phyloP scores from a whole-genome alignment of 2,113 vertebrate species.

The Carassius gibelio region DNA sequence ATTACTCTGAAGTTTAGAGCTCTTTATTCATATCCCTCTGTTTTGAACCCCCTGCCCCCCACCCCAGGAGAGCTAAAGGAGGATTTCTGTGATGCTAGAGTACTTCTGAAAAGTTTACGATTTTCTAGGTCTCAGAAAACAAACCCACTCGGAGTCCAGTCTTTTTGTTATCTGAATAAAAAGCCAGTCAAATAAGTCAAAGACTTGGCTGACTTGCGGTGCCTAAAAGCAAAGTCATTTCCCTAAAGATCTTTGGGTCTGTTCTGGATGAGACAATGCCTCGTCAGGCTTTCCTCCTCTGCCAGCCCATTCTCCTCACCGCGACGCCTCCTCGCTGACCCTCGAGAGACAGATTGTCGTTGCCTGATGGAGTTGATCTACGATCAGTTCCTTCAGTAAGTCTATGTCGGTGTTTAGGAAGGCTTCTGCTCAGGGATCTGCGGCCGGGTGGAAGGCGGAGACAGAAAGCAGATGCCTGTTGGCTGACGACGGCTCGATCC shows the following conservation, averaged over 20 bases:
- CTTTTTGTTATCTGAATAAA: conserved; percentile 4
- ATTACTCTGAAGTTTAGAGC: conserved; percentile 31
- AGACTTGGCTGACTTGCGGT: conserved; percentile 14
- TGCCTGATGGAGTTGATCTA: neutral
- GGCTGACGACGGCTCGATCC: conserved; percentile 70
- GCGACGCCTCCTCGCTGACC: conserved; percentile 1
- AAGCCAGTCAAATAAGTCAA: conserved; percentile 12
- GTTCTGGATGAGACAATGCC: conserved; percentile 22
- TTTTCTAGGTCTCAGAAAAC: conserved; percentile 7
- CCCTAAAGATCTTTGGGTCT: neutral
- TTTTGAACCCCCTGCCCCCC: neutral
- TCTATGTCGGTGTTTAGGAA: conserved; percentile 10
- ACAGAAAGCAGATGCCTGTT: conserved; percentile 76
- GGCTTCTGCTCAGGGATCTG: conserved; percentile 11
- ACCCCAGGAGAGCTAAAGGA: conserved; percentile 27
- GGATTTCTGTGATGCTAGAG: conserved; percentile 29
- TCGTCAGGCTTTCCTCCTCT: conserved; percentile 13
- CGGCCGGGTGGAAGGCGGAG: conserved; percentile 35
- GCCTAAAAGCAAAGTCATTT: conserved; percentile 34
- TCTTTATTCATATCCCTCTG: conserved; percentile 19
- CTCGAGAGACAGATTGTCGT: neutral
- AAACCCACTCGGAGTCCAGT: neutral
- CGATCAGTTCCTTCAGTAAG: conserved; percentile 14
- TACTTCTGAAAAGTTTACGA: conserved; percentile 25
- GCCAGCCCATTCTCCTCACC: conserved; percentile 29